Conservation (phyloP, 2,797 vertebrate genomes). For the Protonibea diacanthus region DNA sequence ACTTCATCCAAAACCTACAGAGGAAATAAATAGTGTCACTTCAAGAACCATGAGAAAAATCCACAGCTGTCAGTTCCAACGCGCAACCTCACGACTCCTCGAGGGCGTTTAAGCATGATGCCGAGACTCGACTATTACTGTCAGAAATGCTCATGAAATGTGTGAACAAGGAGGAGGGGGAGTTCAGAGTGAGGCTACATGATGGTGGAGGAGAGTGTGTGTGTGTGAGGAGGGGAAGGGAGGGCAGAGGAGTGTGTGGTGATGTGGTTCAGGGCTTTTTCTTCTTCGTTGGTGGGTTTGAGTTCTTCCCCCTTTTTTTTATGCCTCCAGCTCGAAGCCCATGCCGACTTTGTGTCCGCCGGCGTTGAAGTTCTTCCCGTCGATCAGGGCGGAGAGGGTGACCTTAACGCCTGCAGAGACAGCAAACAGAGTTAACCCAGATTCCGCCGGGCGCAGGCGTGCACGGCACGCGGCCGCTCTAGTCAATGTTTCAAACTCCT, state of each 20-base stretch:
- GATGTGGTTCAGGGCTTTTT: conserved; percentile 29
- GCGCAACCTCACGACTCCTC: conserved; percentile 15
- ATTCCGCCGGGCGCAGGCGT: neutral
- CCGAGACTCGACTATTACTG: conserved; percentile 48
- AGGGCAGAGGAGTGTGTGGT: conserved; percentile 25
- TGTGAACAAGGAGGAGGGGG: conserved; percentile 5
- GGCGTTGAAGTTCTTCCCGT: conserved; percentile 94
- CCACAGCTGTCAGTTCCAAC: conserved; percentile 17
- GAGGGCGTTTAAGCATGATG: conserved; percentile 5
- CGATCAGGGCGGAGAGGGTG: conserved; percentile 93
- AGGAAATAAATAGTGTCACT: conserved; percentile 62
- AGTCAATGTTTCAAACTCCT: too few species aligned
- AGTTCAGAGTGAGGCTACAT: conserved; percentile 36
- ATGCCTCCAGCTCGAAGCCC: conserved; percentile 96
- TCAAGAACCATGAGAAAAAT: conserved; percentile 23
- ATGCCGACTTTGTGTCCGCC: conserved; percentile 96
- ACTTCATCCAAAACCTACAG: conserved; percentile 54
- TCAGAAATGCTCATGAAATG: conserved; percentile 52
- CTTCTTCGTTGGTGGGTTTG: conserved; percentile 16
- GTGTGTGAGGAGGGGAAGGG: neutral
- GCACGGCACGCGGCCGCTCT: too few species aligned
- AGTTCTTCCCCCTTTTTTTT: conserved; percentile 64
- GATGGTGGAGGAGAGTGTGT: conserved; percentile 4
- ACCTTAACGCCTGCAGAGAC: conserved; percentile 90
- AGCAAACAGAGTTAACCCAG: neutral